Base-by-base conservation (phyloP, 2,113 vertebrate genomes). In the Alethe castanea region DNA sequence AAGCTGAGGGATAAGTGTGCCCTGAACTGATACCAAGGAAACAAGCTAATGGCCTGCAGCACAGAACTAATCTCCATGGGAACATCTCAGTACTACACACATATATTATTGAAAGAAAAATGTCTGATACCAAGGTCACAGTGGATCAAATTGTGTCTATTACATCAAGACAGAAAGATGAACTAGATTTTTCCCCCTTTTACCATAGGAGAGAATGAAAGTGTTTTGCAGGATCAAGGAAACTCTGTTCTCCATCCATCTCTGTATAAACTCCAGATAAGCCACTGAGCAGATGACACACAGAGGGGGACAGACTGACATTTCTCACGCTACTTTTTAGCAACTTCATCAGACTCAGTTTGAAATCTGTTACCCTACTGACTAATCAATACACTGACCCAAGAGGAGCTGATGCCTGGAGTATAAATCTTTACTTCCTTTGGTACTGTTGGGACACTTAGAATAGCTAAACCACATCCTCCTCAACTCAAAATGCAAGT, bases 1-100 rank as follows among this genome's bases (percentile, higher is more conserved):
- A 76, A 79, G 57, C 78, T 6, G 6, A 71, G 70, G 69, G 81
- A 52, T 81, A 87, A 74, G 44, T 26, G 57, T 78, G 78, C 48
- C 92, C 92, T 91, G 86, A 94, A 89, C 84, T 71, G 95, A 81
- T 91, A 91, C 93, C 92, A 90, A 94, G 90, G 92, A 95, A 95
- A 96, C 88, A 87, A 94, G 90, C 66, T 90, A 93, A 94, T 79
- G 90, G 89, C 65, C 89, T 87, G 84, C 91, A 96, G 93, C 81
- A 91, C 57, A 78, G 81, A 81, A 67, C 76, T 87, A 31, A 95
- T 95, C 92, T 94, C 94, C 91, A 97, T 91, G 86, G 93, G 94
- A 94, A 95, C 93, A 89, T 77, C 78, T 92, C 91, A 65, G 65
- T 28, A 69, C n/a, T 61, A 82, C 44, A 90, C 84, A 90, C 70